Evolutionary conservation across 2,113 vertebrate species (phyloP).

Genomic region (Genyomyrus donnyi): DNA sequence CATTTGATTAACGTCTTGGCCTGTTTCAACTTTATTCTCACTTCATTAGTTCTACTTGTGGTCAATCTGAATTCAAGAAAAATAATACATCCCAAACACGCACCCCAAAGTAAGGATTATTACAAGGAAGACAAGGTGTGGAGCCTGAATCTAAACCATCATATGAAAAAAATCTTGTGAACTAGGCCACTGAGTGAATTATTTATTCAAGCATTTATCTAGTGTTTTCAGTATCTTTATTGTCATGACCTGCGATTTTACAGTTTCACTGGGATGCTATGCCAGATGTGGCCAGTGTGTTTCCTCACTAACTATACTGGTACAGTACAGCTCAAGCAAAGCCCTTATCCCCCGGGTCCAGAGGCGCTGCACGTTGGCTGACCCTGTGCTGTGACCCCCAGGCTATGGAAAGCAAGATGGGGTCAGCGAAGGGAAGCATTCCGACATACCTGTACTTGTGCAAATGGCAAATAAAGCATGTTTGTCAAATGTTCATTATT

Average conservation of each 20-base stretch:
- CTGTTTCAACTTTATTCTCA: not conserved
- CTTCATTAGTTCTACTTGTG: not conserved
- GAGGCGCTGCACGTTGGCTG: not conserved
- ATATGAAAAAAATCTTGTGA: not conserved
- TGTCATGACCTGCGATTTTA: slow-evolving; percentile 45
- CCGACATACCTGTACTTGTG: not conserved
- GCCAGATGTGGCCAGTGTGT: slow-evolving; percentile 55
- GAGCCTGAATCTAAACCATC: not conserved
- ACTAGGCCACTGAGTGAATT: not conserved
- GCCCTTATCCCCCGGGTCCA: not conserved
- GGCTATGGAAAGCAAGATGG: no score
- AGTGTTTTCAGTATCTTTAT: slow-evolving; percentile 48
- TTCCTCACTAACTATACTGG: slow-evolving; percentile 41
- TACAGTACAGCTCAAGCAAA: slow-evolving; percentile 40
- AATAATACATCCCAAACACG: not conserved
- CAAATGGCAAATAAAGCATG: not conserved
- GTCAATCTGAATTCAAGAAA: not conserved
- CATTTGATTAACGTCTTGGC: slow-evolving; percentile 22
- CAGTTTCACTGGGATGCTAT: slow-evolving; percentile 45
- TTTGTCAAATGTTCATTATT: not conserved
- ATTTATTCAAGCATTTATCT: not conserved
- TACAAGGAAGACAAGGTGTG: not conserved
- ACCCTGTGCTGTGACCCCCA: no score
- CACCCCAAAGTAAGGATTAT: not conserved
- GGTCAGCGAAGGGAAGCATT: not conserved